Percentiles rank a stretch among this genome's conserved stretches.
phyloP scores from a whole-genome alignment of 2,113 vertebrate species.

The Odobenus rosmarus region DNA sequence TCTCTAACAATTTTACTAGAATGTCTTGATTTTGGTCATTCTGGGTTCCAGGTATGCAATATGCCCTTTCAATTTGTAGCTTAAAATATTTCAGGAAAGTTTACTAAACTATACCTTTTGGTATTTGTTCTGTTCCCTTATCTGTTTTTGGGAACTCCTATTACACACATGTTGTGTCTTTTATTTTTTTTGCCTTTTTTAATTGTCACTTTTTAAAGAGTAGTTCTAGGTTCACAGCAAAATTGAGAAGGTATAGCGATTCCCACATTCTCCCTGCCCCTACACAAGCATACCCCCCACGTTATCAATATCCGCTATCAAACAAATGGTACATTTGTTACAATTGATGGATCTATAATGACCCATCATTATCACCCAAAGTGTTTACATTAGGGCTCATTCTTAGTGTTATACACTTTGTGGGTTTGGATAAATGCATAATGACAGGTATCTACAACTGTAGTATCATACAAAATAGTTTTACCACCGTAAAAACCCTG shows the following conservation, averaged over 20 bases:
- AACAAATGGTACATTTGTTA: not conserved
- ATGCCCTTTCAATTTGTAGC: not conserved
- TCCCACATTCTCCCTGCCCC: not conserved
- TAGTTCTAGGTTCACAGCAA: not conserved
- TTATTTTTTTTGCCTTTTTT: not conserved
- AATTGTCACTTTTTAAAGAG: not conserved
- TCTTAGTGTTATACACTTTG: not conserved
- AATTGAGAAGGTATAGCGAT: not conserved
- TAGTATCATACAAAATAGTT: not conserved
- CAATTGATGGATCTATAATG: not conserved
- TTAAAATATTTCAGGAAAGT: not conserved
- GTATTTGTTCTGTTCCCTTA: not conserved
- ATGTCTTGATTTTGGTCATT: not conserved
- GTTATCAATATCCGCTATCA: not conserved
- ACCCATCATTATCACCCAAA: not conserved
- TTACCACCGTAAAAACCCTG: not conserved
- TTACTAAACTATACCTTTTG: not conserved
- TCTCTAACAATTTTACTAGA: not conserved
- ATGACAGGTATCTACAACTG: not conserved
- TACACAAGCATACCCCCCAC: not conserved
- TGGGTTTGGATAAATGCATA: not conserved
- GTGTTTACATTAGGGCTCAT: not conserved
- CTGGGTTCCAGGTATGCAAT: not conserved
- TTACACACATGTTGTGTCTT: not conserved
- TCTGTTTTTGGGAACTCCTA: not conserved